A percentile compares a stretch with the other conserved stretches of the same genome.
Conservation (phyloP, 2,888 invertebrate species). For the Spatulosminthurus flaviceps region DNA sequence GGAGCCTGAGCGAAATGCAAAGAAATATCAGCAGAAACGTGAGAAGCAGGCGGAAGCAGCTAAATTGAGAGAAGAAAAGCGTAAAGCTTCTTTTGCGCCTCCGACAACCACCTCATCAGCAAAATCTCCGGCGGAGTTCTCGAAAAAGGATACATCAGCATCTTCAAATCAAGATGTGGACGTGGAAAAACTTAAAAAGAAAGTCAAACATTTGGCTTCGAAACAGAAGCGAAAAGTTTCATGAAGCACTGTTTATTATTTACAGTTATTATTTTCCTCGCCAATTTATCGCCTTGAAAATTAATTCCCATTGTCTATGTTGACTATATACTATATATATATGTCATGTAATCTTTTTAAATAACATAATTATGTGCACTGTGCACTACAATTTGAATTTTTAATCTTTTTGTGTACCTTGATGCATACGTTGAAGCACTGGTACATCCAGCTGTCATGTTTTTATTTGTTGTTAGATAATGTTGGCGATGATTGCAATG, state of each 20-base stretch:
- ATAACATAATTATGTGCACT: too few species aligned
- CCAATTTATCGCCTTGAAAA: too few species aligned
- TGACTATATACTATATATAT: too few species aligned
- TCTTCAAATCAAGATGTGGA: conserved; percentile 70
- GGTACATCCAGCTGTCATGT: too few species aligned
- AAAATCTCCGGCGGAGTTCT: conserved; percentile 72
- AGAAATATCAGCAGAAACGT: conserved; percentile 77
- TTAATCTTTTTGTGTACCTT: too few species aligned
- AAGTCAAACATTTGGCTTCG: conserved; percentile 73
- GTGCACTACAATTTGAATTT: too few species aligned
- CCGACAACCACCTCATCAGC: conserved; percentile 72
- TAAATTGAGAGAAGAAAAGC: conserved; percentile 77
- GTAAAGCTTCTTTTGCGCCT: conserved; percentile 83
- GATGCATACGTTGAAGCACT: too few species aligned
- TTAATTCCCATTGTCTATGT: too few species aligned
- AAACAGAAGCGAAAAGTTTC: conserved; percentile 56
- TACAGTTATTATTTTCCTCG: neutral
- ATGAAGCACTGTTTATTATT: neutral
- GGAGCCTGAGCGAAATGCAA: conserved; percentile 79
- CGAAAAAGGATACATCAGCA: conserved; percentile 60
- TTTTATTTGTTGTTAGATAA: too few species aligned
- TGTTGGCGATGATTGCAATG: too few species aligned
- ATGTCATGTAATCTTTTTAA: too few species aligned
- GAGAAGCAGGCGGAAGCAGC: conserved; percentile 80
- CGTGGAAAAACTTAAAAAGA: conserved; percentile 78